phyloP scores from a whole-genome alignment of 2,113 vertebrate genomes.

The Pluvialis apricaria region DNA sequence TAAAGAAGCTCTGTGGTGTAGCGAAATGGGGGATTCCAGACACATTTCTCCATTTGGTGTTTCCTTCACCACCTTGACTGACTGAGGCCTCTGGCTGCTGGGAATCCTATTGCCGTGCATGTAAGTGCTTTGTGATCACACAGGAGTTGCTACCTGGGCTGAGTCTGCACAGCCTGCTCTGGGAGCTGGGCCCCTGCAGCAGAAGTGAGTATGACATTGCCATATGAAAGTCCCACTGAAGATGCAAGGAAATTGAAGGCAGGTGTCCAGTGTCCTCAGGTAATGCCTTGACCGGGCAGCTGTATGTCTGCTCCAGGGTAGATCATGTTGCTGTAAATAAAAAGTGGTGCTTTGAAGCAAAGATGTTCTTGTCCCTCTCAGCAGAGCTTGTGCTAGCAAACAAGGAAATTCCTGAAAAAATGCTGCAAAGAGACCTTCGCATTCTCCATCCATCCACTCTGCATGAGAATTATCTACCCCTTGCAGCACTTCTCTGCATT shows the following conservation, averaged over 20 bases:
- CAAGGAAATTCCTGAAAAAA: background rate
- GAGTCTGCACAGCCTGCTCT: background rate
- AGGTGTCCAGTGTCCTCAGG: background rate
- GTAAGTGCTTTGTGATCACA: background rate
- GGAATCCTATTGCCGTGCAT: background rate
- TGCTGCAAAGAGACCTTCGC: background rate
- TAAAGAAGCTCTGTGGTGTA: background rate
- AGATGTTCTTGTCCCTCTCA: background rate
- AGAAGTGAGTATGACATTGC: background rate
- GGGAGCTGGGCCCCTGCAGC: background rate
- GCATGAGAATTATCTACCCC: background rate
- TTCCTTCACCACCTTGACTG: background rate
- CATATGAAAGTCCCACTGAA: background rate
- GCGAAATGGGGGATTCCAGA: background rate
- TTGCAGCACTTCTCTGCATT: background rate
- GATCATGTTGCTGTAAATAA: background rate
- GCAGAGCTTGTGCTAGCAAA: background rate
- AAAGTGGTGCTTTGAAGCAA: background rate
- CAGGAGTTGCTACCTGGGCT: background rate
- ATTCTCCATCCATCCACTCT: background rate
- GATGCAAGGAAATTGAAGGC: background rate
- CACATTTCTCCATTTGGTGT: background rate
- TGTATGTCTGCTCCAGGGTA: background rate
- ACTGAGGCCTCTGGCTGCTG: background rate
- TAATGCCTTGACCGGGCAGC: background rate